Evolutionary conservation across 2,797 vertebrate genomes (phyloP).

Genomic region (Acrocephalus scirpaceus): DNA sequence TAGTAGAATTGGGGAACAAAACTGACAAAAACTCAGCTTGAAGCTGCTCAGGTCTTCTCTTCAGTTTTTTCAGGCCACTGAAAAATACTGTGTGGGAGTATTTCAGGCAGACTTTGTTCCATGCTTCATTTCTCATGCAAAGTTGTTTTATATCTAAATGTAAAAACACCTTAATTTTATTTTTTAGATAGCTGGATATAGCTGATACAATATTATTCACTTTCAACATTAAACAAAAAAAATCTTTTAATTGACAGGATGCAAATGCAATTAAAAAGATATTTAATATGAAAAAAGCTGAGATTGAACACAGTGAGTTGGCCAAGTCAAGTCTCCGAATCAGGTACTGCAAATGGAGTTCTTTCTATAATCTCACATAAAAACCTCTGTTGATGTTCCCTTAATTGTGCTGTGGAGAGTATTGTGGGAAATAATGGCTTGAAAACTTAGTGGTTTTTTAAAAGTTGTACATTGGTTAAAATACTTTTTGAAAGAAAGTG

Average conservation of each 20-base stretch:
- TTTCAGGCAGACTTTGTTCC: constrained; percentile 7
- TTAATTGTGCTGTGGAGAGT: neutral
- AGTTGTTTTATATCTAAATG: neutral
- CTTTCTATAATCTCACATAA: neutral
- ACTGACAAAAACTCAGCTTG: neutral
- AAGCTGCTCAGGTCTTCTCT: neutral
- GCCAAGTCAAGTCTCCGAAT: constrained; percentile 95
- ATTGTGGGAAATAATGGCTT: neutral
- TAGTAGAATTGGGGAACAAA: neutral
- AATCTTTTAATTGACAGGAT: constrained; percentile 82
- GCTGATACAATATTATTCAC: neutral
- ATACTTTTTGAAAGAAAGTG: neutral
- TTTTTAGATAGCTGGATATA: neutral
- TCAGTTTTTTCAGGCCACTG: neutral
- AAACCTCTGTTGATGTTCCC: neutral
- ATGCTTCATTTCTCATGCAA: neutral
- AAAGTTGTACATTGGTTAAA: neutral
- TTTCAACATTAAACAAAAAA: constrained; percentile 35
- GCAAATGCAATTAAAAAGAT: constrained; percentile 98
- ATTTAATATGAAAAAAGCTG: constrained; percentile 94
- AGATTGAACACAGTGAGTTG: constrained; percentile 93
- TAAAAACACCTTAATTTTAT: neutral
- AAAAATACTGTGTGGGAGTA: neutral
- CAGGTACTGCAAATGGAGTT: constrained; percentile 79
- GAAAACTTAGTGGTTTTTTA: neutral